Base-by-base conservation (phyloP, 2,113 vertebrate species). In the Toxotes jaculatrix region DNA sequence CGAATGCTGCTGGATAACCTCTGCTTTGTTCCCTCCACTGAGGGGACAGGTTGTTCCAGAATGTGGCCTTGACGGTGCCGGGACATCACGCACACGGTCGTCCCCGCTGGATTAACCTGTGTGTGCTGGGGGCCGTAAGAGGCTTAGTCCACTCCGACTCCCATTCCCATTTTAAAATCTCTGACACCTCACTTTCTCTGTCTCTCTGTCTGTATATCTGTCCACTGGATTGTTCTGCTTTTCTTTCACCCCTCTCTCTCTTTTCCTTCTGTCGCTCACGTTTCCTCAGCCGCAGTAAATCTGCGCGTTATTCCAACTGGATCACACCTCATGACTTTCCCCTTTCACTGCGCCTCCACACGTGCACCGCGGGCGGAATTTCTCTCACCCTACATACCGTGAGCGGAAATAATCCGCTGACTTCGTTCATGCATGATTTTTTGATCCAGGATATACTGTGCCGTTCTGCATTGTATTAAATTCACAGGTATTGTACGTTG, bases 81-180 rank as follows among this genome's bases (percentile, higher is more conserved):
- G 75, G 74, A 74, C 74, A 31, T 77, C 56, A 74, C 11, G 74
- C 70, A 12, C 66, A 21, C 19, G 38, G 62, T 60, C 49, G 36
- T 76, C 60, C 69, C 43, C 2, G 32, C 82, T 66, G 84, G 92
- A 93, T 92, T 91, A 91, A 90, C 86, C 87, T 90, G 87, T 19
- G 73, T 77, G 62, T 66, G 42, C 64, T 31, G 65, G 72, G 59
- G 86, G 82, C 75, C 27, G 6, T 87, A 91, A 93, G 88, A 92
- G 89, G 92, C 85, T 93, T 94, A 90, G 63, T 83, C 73, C 42
- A 8, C 59, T 49, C 60, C 49, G 34, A 53, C 64, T 83, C 55
- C 63, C 77, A 17, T 62, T 77, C 68, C 38, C 69, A 27, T 36
- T 55, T 12, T 42, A n/a, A 73, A 68, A 59, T 59, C 61, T 40